Percentiles rank a stretch among this genome's conserved stretches.
These are phyloP conservation scores for Empis livida DNA, from an alignment of 2,888 invertebrate species.

Conservation along the genomic window DNA sequence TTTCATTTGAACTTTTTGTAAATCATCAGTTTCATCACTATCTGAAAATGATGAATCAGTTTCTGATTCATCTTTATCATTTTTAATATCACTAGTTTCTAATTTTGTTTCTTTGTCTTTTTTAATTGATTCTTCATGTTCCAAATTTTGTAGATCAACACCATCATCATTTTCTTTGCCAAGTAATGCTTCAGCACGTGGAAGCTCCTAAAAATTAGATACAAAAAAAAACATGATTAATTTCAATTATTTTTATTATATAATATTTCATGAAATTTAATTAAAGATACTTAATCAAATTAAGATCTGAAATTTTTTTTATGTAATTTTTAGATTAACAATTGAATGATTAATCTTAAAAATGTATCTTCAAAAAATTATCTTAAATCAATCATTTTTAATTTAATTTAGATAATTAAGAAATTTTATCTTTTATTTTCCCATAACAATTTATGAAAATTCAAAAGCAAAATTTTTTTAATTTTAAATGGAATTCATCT, in stretches of 20 bases:
- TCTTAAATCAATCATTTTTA: too few species aligned
- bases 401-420: too few species aligned
- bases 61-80: slow-evolving; percentile 21
- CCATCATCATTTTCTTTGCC: slow-evolving; percentile 32
- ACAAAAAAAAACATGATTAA: slow-evolving; percentile 4
- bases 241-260: too few species aligned
- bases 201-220: slow-evolving; percentile 28
- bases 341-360: too few species aligned
- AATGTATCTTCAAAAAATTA: too few species aligned
- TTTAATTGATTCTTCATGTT: slow-evolving; percentile 21
- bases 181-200: slow-evolving; percentile 34
- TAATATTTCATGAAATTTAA: too few species aligned
- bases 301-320: too few species aligned
- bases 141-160: slow-evolving; percentile 26
- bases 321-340: too few species aligned
- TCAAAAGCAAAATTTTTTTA: too few species aligned
- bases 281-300: too few species aligned
- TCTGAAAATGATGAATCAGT: slow-evolving; percentile 45
- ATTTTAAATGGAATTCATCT: slow-evolving; percentile 6
- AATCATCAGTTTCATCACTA: slow-evolving; percentile 46
- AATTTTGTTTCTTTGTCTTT: neutral
- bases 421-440: too few species aligned
- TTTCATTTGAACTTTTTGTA: slow-evolving; percentile 47
- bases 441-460: too few species aligned
- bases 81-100: slow-evolving; percentile 7